A percentile compares a stretch with the other conserved stretches of the same genome.
Conservation (phyloP, 2,888 invertebrate species). For the Hydraecia micacea region DNA sequence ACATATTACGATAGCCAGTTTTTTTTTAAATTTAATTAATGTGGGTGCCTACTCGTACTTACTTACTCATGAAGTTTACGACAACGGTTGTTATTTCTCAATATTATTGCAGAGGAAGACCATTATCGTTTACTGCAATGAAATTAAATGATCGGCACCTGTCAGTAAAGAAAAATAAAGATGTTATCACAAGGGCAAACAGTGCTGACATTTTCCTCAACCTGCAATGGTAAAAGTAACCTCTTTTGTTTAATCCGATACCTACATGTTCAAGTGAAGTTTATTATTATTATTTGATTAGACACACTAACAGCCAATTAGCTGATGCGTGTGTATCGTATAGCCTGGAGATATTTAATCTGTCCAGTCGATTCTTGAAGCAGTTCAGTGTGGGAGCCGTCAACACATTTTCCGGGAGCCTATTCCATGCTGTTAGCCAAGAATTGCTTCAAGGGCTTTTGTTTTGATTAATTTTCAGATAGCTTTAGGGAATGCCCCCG, state of each 20-base stretch:
- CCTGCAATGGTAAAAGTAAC: background rate
- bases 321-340: no score
- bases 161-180: constrained; percentile 4
- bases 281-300: background rate
- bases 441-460: no score
- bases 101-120: constrained; percentile 1
- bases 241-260: constrained; percentile 3
- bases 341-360: no score
- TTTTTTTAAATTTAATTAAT: background rate
- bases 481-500: no score
- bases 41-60: background rate
- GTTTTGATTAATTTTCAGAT: no score
- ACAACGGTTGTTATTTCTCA: constrained; percentile 22
- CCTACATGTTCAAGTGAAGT: background rate
- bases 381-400: no score
- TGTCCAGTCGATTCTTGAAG: no score
- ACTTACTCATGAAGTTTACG: constrained; percentile 17
- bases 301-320: no score
- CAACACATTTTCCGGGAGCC: no score
- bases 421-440: no score
- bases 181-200: constrained; percentile 16
- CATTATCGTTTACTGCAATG: constrained; percentile 7
- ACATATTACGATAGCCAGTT: background rate
- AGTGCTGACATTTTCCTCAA: constrained; percentile 6
- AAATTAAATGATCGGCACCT: constrained; percentile 6